Evolutionary conservation across 2,797 vertebrate species (phyloP).

Genomic region (Cebuella pygmaea): DNA sequence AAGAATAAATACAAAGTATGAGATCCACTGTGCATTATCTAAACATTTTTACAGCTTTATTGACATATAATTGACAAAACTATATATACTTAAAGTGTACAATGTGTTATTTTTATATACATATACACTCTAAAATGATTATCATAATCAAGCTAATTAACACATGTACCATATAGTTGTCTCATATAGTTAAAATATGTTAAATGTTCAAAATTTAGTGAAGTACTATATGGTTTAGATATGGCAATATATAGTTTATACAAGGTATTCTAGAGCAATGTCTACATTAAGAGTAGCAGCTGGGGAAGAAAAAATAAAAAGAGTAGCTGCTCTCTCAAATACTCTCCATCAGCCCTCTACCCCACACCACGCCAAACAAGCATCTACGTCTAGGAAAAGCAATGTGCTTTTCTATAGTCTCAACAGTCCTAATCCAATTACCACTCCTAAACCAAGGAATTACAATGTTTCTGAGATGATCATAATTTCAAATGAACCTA

Average conservation of each 20-base stretch:
- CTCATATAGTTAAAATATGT: neutral
- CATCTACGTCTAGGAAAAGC: neutral
- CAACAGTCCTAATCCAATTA: neutral
- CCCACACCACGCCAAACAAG: neutral
- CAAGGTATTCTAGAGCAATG: neutral
- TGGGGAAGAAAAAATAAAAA: rapidly evolving
- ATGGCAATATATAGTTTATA: neutral
- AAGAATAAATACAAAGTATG: neutral
- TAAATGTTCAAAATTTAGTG: slow-evolving; percentile 22
- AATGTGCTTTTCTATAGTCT: neutral
- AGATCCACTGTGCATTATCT: neutral
- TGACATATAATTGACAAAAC: neutral
- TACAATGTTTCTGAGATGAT: neutral
- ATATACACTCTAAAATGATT: neutral
- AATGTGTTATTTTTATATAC: neutral
- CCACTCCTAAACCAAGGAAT: neutral
- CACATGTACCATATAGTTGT: neutral
- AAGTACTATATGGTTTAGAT: neutral
- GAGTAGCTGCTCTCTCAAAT: neutral
- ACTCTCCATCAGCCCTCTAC: neutral
- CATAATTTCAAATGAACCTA: neutral
- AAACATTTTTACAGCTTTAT: neutral
- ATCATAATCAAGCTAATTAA: slow-evolving; percentile 10
- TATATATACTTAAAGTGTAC: neutral
- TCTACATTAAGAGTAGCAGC: neutral